These are phyloP conservation scores for Sitta europaea DNA, from an alignment of 2,113 vertebrate genomes.

Conservation along the genomic window DNA sequence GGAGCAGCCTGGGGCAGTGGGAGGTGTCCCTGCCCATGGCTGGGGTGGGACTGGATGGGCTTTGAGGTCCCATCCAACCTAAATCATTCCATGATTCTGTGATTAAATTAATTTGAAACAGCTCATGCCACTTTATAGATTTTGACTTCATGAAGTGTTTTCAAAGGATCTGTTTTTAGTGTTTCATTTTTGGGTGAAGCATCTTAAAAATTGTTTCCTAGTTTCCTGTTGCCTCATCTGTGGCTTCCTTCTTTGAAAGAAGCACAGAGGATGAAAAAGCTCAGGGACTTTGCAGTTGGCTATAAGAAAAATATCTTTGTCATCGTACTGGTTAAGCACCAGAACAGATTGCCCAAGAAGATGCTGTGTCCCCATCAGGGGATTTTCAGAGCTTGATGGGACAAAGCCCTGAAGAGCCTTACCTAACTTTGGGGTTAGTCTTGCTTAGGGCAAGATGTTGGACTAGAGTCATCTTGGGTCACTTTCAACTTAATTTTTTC, in stretches of 20 bases:
- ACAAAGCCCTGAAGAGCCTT: neutral
- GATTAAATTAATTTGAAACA: neutral
- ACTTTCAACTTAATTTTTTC: neutral
- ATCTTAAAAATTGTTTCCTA: neutral
- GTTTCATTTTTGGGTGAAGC: neutral
- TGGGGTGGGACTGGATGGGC: accelerated
- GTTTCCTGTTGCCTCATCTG: neutral
- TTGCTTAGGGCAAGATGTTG: neutral
- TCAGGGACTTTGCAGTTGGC: neutral
- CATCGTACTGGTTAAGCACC: neutral
- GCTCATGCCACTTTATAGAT: neutral
- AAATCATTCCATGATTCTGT: neutral
- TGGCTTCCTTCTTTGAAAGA: neutral
- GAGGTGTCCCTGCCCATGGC: neutral
- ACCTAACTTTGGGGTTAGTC: neutral
- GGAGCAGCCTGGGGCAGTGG: neutral
- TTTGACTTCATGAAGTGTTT: neutral
- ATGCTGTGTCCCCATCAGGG: neutral
- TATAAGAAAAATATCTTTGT: neutral
- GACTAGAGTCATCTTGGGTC: neutral
- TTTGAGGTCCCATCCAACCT: neutral
- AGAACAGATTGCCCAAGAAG: neutral
- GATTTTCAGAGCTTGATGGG: neutral
- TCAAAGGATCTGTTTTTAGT: neutral
- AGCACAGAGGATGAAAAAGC: neutral